phyloP scores from a whole-genome alignment of 2,797 vertebrate species.

The Peromyscus attwateri region DNA sequence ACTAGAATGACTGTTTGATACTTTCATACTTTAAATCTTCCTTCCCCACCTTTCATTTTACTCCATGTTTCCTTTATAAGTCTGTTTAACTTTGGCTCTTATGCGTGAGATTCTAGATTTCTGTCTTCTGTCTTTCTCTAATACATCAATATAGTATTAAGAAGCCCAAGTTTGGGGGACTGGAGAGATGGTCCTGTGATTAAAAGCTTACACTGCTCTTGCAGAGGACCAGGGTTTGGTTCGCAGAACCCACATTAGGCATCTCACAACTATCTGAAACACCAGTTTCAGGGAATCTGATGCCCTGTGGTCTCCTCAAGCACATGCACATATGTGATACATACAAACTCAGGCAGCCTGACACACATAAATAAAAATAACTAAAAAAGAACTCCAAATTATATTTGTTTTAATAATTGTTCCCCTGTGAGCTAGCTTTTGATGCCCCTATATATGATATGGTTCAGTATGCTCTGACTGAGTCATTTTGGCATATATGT shows the following conservation, averaged over 20 bases:
- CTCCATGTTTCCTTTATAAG: constrained; percentile 9
- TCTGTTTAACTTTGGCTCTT: neutral
- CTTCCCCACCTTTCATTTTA: neutral
- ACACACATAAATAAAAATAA: neutral
- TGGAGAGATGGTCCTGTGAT: neutral
- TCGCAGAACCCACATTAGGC: neutral
- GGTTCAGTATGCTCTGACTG: neutral
- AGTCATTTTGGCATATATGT: neutral
- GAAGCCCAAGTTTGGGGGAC: neutral
- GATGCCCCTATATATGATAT: neutral
- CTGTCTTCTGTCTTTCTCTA: constrained; percentile 16
- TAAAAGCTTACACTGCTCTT: neutral
- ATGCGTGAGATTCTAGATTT: constrained; percentile 3
- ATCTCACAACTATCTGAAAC: neutral
- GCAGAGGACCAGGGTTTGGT: neutral
- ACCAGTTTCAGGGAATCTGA: neutral
- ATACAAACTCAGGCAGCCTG: neutral
- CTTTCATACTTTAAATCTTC: neutral
- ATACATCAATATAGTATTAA: neutral
- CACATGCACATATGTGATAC: neutral
- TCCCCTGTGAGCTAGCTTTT: neutral
- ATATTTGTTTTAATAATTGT: constrained; percentile 36
- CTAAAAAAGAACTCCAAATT: neutral
- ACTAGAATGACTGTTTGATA: neutral
- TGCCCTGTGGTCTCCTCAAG: neutral